A percentile compares a stretch with the other conserved stretches of the same genome.
Conservation (phyloP, 2,888 invertebrate species). For the Ophion ventricosus region DNA sequence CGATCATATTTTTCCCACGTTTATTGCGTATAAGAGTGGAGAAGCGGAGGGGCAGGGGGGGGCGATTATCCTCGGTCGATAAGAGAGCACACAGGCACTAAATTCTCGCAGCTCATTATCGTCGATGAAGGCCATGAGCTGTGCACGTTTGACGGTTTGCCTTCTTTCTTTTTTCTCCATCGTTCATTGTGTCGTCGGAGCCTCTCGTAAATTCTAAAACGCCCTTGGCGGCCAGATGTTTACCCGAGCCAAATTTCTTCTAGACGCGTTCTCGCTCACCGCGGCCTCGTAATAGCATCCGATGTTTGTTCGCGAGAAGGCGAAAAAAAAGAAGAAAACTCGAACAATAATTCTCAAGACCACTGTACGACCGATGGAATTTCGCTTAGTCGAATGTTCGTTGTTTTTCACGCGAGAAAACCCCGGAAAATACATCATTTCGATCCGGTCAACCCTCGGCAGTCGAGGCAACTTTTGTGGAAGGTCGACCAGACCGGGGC, state of each 20-base stretch:
- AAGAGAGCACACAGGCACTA: background rate
- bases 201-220: slow-evolving; percentile 54
- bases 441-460: slow-evolving; percentile 24
- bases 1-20: background rate
- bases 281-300: slow-evolving; percentile 11
- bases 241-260: slow-evolving; percentile 33
- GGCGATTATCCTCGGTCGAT: slow-evolving; percentile 16
- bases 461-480: slow-evolving; percentile 42
- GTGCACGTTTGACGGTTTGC: background rate
- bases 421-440: slow-evolving; percentile 38
- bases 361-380: slow-evolving; percentile 1
- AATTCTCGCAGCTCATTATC: slow-evolving; percentile 39
- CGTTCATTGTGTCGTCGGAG: slow-evolving; percentile 21
- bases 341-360: slow-evolving; percentile 7
- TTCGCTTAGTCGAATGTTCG: background rate
- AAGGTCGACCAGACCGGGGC: slow-evolving; percentile 46
- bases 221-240: slow-evolving; percentile 28
- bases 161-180: background rate
- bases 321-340: background rate
- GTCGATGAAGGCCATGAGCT: slow-evolving; percentile 41
- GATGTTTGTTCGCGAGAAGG: slow-evolving; percentile 9
- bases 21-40: background rate
- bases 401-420: background rate
- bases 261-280: slow-evolving; percentile 21
- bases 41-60: background rate